Evolutionary conservation across 2,888 invertebrate genomes (phyloP).

Genomic region (Andrena bucephala): DNA sequence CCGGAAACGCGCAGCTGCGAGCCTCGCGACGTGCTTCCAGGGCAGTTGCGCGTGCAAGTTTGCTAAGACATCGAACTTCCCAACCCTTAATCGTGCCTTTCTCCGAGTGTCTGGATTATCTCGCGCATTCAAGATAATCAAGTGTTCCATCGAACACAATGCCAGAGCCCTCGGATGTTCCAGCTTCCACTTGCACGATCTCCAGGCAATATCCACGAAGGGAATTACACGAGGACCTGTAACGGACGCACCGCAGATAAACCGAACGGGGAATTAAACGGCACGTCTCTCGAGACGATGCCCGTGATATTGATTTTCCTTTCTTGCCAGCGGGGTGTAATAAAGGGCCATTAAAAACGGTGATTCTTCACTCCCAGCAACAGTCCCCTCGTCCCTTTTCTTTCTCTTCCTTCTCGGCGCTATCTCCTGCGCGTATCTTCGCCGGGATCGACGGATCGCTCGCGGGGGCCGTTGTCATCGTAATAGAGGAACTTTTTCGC

Average conservation of each 20-base stretch:
- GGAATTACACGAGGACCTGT: conserved; percentile 4
- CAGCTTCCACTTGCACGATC: background rate
- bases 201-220: background rate
- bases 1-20: no score
- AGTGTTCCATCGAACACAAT: background rate
- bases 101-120: no score
- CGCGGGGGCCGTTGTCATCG: conserved; percentile 54
- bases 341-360: conserved; percentile 73
- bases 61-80: no score
- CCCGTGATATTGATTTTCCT: conserved; percentile 69
- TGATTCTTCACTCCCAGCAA: conserved; percentile 67
- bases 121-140: no score
- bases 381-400: conserved; percentile 49
- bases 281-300: conserved; percentile 48
- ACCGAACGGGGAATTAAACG: conserved; percentile 64
- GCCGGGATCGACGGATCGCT: conserved; percentile 22
- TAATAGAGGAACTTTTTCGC: conserved; percentile 63
- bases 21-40: no score
- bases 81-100: no score
- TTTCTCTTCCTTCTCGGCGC: conserved; percentile 29
- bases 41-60: no score
- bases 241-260: conserved; percentile 29
- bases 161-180: background rate
- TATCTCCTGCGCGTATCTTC: conserved; percentile 61
- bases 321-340: conserved; percentile 59